Conservation (phyloP, 2,113 vertebrate species). For the Axis porcinus region DNA sequence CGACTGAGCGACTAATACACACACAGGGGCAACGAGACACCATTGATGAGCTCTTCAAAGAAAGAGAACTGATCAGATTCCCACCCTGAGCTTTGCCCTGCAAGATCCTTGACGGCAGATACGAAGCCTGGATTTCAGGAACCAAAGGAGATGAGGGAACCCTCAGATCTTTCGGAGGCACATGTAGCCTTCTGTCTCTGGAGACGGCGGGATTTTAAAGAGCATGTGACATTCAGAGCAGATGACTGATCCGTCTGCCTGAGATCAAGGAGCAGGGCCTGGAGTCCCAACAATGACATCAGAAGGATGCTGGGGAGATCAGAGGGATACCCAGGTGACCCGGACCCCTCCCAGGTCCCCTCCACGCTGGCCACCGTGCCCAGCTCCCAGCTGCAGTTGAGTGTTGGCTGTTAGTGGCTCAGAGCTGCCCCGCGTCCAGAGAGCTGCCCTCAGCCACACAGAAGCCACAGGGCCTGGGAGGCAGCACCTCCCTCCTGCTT, state of each 20-base stretch:
- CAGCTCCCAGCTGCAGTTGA: not conserved
- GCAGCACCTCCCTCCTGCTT: not conserved
- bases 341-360: not conserved
- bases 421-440: not conserved
- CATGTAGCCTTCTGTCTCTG: no score
- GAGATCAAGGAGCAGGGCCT: not conserved
- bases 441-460: not conserved
- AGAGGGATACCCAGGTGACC: not conserved
- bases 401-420: not conserved
- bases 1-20: not conserved
- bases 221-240: accelerated
- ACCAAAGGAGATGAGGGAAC: not conserved
- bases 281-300: not conserved
- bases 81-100: not conserved
- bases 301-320: not conserved
- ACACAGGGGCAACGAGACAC: not conserved
- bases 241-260: not conserved
- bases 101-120: not conserved
- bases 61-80: not conserved
- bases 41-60: not conserved
- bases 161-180: not conserved
- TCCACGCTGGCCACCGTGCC: accelerated
- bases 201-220: not conserved
- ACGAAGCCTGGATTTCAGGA: not conserved
- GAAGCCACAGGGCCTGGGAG: not conserved